Evolutionary conservation across 1,140 invertebrate species (phyloP), one percentile per base, ranked within the genome.

Genomic region (Stegodyphus dumicola): DNA sequence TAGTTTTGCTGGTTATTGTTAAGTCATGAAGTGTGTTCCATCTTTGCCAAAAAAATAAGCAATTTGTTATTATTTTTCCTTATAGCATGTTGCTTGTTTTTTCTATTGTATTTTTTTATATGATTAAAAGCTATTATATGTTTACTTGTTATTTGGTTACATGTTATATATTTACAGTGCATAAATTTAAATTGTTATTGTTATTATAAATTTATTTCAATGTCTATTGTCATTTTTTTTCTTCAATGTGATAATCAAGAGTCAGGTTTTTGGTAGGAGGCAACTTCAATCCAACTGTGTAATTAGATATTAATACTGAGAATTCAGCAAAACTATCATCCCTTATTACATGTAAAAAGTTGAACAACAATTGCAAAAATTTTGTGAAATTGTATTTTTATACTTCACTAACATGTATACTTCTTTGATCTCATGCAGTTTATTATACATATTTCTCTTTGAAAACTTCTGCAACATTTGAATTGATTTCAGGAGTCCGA

Each of bases 161-260:
- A 67, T 67, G 65, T 18, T 67, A 67, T 67, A 33, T 33, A 67
- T 67, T 67, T 67, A 67, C 17, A 17, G 17, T 17, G 9, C 17
- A 67, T 7, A 67, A 67, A 67, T 67, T 67, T 67, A 78, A 77
- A 78, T 69, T 78, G 77, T 78, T 78, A 69, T 54, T 78, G 65
- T 78, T 78, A 69, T 78, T 67, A 78, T 49, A 78, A 78, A 78
- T 78, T 78, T 78, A 78, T 78, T 78, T 78, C 52, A 51, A 69
- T 67, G 17, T 18, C 65, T 67, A 33, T 67, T 13, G 65, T n/a
- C 11, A n/a, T 67, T 67, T 67, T 67, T 67, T 67, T 60, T 60
- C 65, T 78, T 54, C 18, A 64, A 69, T 78, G 65, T 78, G 77
- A 69, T 78, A 69, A 69, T 69, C 77, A 51, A 54, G 77, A 78